Percentiles rank a stretch among this genome's conserved stretches.
Evolutionary conservation across 2,888 invertebrate species (phyloP).

Genomic region (Sylvicola fuscatus): DNA sequence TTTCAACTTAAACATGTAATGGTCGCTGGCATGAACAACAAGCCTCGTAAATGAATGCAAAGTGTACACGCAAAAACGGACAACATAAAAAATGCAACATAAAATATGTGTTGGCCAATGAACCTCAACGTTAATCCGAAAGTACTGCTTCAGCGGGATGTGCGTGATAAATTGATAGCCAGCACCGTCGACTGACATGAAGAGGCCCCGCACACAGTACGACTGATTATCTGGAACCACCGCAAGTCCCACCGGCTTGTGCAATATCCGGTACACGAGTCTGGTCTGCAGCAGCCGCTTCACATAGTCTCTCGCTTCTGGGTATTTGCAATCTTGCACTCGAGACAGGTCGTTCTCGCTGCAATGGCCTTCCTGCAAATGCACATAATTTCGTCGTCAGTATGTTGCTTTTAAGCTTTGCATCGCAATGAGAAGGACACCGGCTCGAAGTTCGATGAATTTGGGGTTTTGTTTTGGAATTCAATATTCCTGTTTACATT

Average conservation of each 20-base stretch:
- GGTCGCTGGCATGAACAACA: too few relatives aligned
- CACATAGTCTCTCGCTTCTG: conserved; percentile 10
- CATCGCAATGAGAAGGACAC: too few relatives aligned
- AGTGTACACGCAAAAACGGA: too few relatives aligned
- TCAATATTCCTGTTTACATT: too few relatives aligned
- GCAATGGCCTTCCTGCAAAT: conserved; percentile 8
- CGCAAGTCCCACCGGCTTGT: conserved; percentile 10
- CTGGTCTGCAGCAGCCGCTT: conserved; percentile 10
- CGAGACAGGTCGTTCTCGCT: conserved; percentile 7
- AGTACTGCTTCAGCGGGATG: conserved; percentile 13
- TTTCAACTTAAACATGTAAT: too few relatives aligned
- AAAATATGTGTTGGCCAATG: too few relatives aligned
- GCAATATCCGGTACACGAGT: conserved; percentile 14
- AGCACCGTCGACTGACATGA: conserved; percentile 11
- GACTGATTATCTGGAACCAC: conserved; percentile 9
- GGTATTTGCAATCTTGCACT: conserved; percentile 5
- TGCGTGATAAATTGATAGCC: conserved; percentile 15
- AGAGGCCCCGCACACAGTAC: conserved; percentile 15
- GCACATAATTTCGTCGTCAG: background rate
- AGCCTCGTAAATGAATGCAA: too few relatives aligned
- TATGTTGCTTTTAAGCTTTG: too few relatives aligned
- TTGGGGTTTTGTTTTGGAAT: too few relatives aligned
- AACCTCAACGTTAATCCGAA: conserved; percentile 7
- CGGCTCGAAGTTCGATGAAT: too few relatives aligned
- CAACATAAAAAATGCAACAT: too few relatives aligned